Conservation (phyloP, 2,797 vertebrate species). For the Xenentodon cancila region DNA sequence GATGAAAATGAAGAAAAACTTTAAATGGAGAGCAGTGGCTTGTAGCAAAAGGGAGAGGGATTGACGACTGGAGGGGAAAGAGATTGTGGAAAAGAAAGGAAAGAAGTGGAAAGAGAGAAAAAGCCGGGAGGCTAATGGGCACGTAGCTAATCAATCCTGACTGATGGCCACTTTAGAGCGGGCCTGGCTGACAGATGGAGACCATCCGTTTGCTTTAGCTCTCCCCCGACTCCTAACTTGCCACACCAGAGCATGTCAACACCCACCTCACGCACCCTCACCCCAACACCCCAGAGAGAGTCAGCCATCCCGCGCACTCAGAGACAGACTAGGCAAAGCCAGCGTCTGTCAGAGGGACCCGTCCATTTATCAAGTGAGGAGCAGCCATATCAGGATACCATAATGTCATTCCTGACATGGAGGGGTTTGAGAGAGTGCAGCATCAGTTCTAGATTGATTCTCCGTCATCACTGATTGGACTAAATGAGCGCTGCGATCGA, state of each 20-base stretch:
- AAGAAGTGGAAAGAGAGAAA: slow-evolving; percentile 60
- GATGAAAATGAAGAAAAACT: slow-evolving; percentile 18
- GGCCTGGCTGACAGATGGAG: slow-evolving; percentile 74
- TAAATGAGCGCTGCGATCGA: slow-evolving; percentile 69
- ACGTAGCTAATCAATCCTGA: slow-evolving; percentile 78
- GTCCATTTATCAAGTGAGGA: slow-evolving; percentile 43
- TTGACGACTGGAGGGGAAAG: slow-evolving; percentile 24
- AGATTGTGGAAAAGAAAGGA: slow-evolving; percentile 26
- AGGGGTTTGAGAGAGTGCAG: slow-evolving; percentile 56
- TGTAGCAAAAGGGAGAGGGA: slow-evolving; percentile 37
- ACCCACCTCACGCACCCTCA: slow-evolving; percentile 4
- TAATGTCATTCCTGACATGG: slow-evolving; percentile 47
- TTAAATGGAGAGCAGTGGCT: slow-evolving; percentile 26
- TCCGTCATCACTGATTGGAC: slow-evolving; percentile 67
- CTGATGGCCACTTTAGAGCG: slow-evolving; percentile 77
- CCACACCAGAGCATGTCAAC: slow-evolving; percentile 43
- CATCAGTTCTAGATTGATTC: slow-evolving; percentile 73
- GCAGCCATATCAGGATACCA: slow-evolving; percentile 26
- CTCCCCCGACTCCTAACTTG: slow-evolving; percentile 62
- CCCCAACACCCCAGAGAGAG: slow-evolving; percentile 23
- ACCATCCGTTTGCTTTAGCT: slow-evolving; percentile 72
- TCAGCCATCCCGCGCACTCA: slow-evolving; percentile 31
- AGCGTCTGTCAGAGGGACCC: slow-evolving; percentile 17
- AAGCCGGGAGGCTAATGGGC: slow-evolving; percentile 77
- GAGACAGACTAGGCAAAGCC: neutral